These are phyloP conservation scores for Sialis lutaria DNA, from an alignment of 2,888 invertebrate species.

Conservation along the genomic window DNA sequence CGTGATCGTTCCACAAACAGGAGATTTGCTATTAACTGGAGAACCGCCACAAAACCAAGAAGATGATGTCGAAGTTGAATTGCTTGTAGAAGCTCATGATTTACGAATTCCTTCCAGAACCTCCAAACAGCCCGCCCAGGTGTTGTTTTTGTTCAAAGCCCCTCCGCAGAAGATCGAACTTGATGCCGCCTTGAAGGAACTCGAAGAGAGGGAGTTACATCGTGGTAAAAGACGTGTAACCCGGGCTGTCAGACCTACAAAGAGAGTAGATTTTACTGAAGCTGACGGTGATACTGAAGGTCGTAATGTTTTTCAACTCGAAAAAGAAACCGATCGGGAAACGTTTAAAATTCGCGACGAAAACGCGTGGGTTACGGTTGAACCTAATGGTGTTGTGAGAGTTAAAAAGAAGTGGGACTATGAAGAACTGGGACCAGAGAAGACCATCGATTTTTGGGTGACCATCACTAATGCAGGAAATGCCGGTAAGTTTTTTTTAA, in stretches of 20 bases:
- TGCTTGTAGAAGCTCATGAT: conserved; percentile 72
- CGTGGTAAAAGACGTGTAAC: conserved; percentile 66
- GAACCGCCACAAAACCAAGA: conserved; percentile 47
- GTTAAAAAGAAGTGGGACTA: conserved; percentile 97
- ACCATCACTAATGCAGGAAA: conserved; percentile 81
- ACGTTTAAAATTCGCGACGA: conserved; percentile 87
- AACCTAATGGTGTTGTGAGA: conserved; percentile 77
- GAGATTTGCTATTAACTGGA: conserved; percentile 68
- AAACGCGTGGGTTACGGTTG: conserved; percentile 87
- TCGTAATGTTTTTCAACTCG: conserved; percentile 73
- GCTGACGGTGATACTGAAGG: conserved; percentile 80
- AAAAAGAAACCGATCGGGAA: conserved; percentile 82
- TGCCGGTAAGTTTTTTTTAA: conserved; percentile 54
- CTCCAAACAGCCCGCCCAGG: conserved; percentile 53
- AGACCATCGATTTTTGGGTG: conserved; percentile 92
- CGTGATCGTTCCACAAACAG: conserved; percentile 84
- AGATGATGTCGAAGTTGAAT: conserved; percentile 40
- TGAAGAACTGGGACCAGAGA: conserved; percentile 84
- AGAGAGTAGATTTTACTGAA: conserved; percentile 81
- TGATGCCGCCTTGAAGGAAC: conserved; percentile 25
- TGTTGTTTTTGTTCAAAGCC: conserved; percentile 53
- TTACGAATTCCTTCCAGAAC: conserved; percentile 53
- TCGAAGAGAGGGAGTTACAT: conserved; percentile 32
- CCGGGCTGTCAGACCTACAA: conserved; percentile 84
- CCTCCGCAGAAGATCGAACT: conserved; percentile 32